Evolutionary conservation across 2,113 vertebrate genomes (phyloP).

Genomic region (Cromileptes altivelis): DNA sequence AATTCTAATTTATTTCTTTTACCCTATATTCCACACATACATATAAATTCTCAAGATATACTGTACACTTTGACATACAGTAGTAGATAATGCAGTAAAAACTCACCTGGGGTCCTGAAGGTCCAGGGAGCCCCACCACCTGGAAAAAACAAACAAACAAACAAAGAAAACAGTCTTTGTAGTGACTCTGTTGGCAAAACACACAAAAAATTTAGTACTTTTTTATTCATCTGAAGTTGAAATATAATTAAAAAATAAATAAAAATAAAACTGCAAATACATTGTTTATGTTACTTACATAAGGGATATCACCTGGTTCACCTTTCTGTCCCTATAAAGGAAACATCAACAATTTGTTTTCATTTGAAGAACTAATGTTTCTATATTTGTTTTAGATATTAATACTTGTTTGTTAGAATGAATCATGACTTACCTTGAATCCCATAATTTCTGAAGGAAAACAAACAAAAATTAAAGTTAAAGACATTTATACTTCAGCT

Average conservation of each 20-base stretch:
- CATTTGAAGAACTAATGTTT: too few relatives aligned
- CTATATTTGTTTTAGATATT: neutral
- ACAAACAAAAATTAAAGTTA: conserved; percentile 9
- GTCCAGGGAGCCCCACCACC: conserved; percentile 92
- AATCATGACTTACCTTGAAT: conserved; percentile 69
- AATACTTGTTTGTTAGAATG: neutral
- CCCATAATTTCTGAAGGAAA: conserved; percentile 59
- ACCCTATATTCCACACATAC: neutral
- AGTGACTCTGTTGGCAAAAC: neutral
- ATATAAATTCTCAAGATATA: too few relatives aligned
- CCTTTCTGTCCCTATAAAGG: conserved; percentile 93
- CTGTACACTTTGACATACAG: too few relatives aligned
- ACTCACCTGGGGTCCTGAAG: conserved; percentile 87
- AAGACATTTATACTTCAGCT: conserved; percentile 69
- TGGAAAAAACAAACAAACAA: conserved; percentile 48
- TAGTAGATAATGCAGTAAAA: neutral
- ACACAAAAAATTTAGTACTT: neutral
- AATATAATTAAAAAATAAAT: neutral
- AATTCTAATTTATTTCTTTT: neutral
- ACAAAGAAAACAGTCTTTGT: neutral
- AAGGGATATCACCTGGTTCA: conserved; percentile 95
- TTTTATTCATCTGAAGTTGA: neutral
- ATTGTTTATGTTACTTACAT: conserved; percentile 84
- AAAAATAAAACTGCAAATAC: too few relatives aligned
- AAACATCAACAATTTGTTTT: neutral